Evolutionary conservation across 2,888 invertebrate species (phyloP), one percentile per base, ranked within the genome.

Genomic region (Agrotis ipsilon): DNA sequence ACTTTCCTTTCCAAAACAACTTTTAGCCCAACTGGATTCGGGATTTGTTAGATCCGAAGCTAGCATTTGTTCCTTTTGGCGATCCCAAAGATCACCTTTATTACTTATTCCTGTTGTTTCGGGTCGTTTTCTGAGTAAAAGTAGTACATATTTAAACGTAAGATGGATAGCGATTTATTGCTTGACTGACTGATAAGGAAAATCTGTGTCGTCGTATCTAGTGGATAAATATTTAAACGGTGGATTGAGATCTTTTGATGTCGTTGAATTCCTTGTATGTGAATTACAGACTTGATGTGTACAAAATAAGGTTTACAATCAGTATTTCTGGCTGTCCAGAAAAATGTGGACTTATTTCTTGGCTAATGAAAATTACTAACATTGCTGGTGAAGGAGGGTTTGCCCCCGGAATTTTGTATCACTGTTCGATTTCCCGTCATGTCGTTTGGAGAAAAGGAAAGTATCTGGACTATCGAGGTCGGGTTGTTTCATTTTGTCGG

Each of bases 181-280:
- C 27, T 21, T 6, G 64, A 54, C 58, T 68, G 58, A 59, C 64
- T 70, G 81, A 78, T 78, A 78, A 67, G 59, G 18, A 43, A 61
- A 77, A 80, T 65, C 55, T 72, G 67, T 77, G 78, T 57, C 73
- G 52, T 46, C 21, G 14, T 70, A 68, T 72, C 58, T 77, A 49
- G 62, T 48, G 5, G 46, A 48, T 67, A 80, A 80, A 80, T 68
- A 76, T 72, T 80, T 64, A 49, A 64, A 57, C 49, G 7, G 39
- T 24, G 52, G 58, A 66, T 69, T 78, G 63, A 46, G n/a, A 52
- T 52, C 45, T 45, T 57, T 16, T 48, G 46, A 54, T 32, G 32
- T 59, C 39, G 27, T 69, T 27, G 19, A 52, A 59, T n/a, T 59
- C 1, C 3, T 11, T 24, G 19, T 45, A 1, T 32, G 68, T 1